phyloP scores from a whole-genome alignment of 2,888 invertebrate species.

The Hyles lineata region DNA sequence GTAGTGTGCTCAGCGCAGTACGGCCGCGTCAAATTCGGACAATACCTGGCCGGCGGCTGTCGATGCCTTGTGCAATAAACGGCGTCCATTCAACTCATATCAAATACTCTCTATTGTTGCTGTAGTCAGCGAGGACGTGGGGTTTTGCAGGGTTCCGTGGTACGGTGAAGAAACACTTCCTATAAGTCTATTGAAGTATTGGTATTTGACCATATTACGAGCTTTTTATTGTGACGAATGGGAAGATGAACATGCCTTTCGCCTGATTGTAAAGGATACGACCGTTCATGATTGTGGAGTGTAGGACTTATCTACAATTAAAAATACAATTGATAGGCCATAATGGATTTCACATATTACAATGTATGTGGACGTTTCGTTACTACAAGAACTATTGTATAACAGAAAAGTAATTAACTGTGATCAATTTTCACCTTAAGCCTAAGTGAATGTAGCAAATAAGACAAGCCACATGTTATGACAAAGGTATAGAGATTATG shows the following conservation, averaged over 20 bases:
- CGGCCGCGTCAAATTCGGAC: neutral
- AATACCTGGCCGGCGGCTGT: neutral
- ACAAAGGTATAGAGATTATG: too few species aligned
- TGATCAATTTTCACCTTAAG: too few species aligned
- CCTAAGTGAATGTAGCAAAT: too few species aligned
- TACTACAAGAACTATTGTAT: neutral
- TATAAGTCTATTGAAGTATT: neutral
- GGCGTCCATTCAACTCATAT: constrained; percentile 25
- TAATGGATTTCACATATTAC: neutral
- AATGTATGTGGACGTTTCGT: too few species aligned
- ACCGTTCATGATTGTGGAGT: neutral
- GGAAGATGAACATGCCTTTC: too few species aligned
- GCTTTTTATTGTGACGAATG: too few species aligned
- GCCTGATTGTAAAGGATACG: too few species aligned
- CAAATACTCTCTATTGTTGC: constrained; percentile 25
- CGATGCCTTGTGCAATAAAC: constrained; percentile 13
- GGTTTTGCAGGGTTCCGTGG: constrained; percentile 2
- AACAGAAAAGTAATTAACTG: too few species aligned
- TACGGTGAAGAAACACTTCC: neutral
- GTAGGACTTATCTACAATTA: neutral
- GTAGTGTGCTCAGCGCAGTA: neutral
- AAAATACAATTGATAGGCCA: neutral
- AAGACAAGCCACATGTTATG: too few species aligned
- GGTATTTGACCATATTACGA: too few species aligned
- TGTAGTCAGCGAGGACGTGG: neutral